Base-by-base conservation (phyloP, 2,888 invertebrate species). In the Trachelus tabidus region DNA sequence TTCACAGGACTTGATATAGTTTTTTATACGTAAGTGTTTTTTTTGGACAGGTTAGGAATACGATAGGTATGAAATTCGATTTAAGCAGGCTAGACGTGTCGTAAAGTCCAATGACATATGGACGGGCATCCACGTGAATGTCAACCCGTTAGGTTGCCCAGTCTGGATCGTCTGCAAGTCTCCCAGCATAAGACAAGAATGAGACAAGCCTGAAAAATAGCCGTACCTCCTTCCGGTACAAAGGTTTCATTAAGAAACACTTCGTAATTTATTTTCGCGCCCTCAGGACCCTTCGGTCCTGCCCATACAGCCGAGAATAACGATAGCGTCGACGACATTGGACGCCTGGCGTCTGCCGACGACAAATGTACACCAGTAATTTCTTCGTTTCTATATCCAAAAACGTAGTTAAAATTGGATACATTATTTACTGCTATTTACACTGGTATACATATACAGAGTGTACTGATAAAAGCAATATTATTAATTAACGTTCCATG, bases 171-270 rank as follows among this genome's bases (percentile, higher is more conserved):
- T 71, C 71, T 71, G 33, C 71, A 31, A 6, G 56, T 71, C n/a
- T 71, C 31, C 12, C 15, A 31, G 4, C 71, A 12, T 2, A 30
- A 69, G 82, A 87, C 85, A 85, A 83, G 84, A 86, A 87, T 83
- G 83, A 84, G 87, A 88, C 87, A 87, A 83, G 84, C 76, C 82
- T 88, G 88, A 89, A 87, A 89, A 87, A 88, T 88, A 83, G 83
- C 84, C 79, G 73, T 78, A 71, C 78, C 76, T 76, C 76, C 77
- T 81, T 82, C 82, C 77, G 76, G 80, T 79, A 82, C 83, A 80
- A 84, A 85, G 84, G 83, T 88, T 89, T 89, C 88, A 89, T 89
- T 89, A 89, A 87, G 84, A 82, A 87, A 79, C 84, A 81, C 83
- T 85, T 85, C 74, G 85, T 87, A 87, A 89, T 89, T 89, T 89